Percentiles rank a stretch among this genome's conserved stretches.
These are phyloP conservation scores for Leptinotarsa tumamoca DNA, from an alignment of 2,888 invertebrate genomes.

Conservation along the genomic window DNA sequence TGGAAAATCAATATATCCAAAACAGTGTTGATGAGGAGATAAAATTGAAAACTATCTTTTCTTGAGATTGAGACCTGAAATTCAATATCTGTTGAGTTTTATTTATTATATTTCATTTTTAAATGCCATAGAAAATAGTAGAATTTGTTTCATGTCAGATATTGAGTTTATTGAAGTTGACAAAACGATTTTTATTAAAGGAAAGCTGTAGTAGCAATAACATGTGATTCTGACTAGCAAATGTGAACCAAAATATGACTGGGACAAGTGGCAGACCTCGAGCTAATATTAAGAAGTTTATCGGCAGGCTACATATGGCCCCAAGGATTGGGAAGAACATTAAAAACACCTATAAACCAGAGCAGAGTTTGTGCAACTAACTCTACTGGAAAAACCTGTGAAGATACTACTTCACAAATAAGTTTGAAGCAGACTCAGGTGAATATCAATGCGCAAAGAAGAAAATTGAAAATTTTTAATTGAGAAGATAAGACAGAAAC, in stretches of 20 bases:
- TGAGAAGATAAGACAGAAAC: neutral
- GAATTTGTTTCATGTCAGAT: too few species aligned
- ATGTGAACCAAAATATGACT: neutral
- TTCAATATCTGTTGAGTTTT: too few species aligned
- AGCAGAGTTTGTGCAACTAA: neutral
- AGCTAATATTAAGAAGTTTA: constrained; percentile 2
- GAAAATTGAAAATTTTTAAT: neutral
- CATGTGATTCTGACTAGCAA: neutral
- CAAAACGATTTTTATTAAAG: neutral
- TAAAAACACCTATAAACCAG: neutral
- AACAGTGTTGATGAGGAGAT: too few species aligned
- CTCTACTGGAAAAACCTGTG: neutral
- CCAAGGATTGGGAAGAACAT: neutral
- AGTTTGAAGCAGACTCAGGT: neutral
- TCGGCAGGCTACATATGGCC: neutral
- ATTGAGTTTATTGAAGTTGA: too few species aligned
- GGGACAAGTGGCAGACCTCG: neutral
- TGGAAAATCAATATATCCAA: too few species aligned
- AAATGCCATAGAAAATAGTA: too few species aligned
- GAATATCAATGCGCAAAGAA: neutral
- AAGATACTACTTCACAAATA: neutral
- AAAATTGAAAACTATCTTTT: too few species aligned
- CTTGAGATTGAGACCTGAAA: too few species aligned
- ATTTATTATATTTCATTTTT: too few species aligned
- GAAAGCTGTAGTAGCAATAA: neutral